Base-by-base conservation (phyloP, 2,113 vertebrate species). In the Notiomystis cincta region DNA sequence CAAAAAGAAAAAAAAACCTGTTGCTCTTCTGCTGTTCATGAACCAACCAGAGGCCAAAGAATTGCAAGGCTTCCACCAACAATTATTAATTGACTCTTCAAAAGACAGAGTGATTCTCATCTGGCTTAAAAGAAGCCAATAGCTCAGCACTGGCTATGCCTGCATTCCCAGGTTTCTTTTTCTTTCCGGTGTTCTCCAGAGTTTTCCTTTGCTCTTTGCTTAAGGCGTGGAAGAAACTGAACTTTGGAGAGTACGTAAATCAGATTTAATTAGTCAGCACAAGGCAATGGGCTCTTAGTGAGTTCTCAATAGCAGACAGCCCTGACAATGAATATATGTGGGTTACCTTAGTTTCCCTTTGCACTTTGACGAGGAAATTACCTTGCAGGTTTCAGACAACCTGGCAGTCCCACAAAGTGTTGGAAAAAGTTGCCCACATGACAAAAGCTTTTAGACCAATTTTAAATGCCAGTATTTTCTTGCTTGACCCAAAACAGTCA, bases 221-320 rank as follows among this genome's bases (percentile, higher is more conserved):
- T 82, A 82, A 94, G 71, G 45, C 19, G 38, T 89, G 67, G 71
- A 94, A 89, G 82, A 62, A 92, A 87, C 54, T 88, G 64, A 96
- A 90, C 76, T 96, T 86, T 91, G 85, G 35, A 90, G 65, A 82
- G 70, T 60, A 88, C 76, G 80, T 82, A 95, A 90, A 90, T 92
- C 54, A 76, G 82, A 38, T 83, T 91, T 95, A 85, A 77, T 77
- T 94, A 85, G 53, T 85, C 72, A 87, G 89, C 91, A 65, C 57
- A 71, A 83, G 61, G 87, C 91, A 95, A 75, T 42, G 53, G n/a
- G 33, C 69, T 93, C 45, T 90, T 76, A 62, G 78, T 61, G 77
- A 90, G 27, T 53, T 92, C 69, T 94, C 73, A 51, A 8, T 40
- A 89, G 72, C 62, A 90, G 84, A 75, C n/a, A 93, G 72, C 82